phyloP scores from a whole-genome alignment of 2,113 vertebrate species.

The Amblyornis subalaris region DNA sequence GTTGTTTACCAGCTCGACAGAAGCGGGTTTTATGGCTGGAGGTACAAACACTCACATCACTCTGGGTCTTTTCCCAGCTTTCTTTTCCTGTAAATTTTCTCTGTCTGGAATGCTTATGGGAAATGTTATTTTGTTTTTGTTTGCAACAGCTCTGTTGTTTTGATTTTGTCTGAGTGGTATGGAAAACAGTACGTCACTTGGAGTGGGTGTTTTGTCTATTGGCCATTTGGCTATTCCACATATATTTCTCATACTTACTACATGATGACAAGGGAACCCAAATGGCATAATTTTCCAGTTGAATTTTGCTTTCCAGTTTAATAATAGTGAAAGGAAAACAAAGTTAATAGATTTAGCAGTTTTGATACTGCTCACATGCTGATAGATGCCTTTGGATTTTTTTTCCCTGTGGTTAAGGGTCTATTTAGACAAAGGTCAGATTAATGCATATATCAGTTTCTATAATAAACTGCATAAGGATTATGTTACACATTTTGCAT shows the following conservation, averaged over 20 bases:
- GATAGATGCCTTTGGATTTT: conserved; percentile 48
- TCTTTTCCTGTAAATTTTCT: conserved; percentile 77
- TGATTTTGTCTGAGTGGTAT: conserved; percentile 85
- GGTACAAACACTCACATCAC: conserved; percentile 50
- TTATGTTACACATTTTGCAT: conserved; percentile 74
- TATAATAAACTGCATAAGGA: conserved; percentile 68
- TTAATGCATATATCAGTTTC: conserved; percentile 71
- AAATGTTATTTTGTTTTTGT: conserved; percentile 87
- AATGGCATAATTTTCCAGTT: conserved; percentile 77
- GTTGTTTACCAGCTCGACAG: conserved; percentile 32
- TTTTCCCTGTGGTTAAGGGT: conserved; percentile 51
- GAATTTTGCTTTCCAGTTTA: conserved; percentile 76
- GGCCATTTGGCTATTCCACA: conserved; percentile 80
- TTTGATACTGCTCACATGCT: conserved; percentile 58
- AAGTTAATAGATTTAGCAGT: conserved; percentile 75
- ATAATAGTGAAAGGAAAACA: conserved; percentile 78
- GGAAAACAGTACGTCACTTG: conserved; percentile 84
- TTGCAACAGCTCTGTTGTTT: conserved; percentile 84
- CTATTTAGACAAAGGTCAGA: conserved; percentile 70
- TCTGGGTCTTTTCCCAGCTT: conserved; percentile 77
- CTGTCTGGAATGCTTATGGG: conserved; percentile 85
- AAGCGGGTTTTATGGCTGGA: conserved; percentile 32
- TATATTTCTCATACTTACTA: conserved; percentile 82
- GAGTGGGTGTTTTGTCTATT: conserved; percentile 83
- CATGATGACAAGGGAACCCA: conserved; percentile 80